These are phyloP conservation scores for Aphidius gifuensis DNA, from an alignment of 1,140 invertebrate genomes.

Conservation along the genomic window DNA sequence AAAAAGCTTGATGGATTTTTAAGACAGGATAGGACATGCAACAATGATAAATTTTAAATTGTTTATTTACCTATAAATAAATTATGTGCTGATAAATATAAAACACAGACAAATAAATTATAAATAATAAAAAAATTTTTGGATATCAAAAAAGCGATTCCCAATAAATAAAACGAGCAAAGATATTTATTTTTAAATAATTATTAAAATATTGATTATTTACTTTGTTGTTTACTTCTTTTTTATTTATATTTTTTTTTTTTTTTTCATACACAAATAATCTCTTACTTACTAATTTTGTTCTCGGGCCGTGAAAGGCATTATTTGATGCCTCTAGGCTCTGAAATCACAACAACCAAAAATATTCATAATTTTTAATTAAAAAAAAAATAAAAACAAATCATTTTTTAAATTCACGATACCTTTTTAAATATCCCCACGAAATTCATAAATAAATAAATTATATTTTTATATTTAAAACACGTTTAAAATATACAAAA, in stretches of 20 bases:
- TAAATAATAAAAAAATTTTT: neutral
- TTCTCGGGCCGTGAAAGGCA: constrained; percentile 57
- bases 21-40: no score
- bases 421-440: no score
- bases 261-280: constrained; percentile 50
- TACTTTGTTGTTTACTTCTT: neutral
- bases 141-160: neutral
- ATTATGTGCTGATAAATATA: no score
- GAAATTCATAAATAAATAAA: neutral
- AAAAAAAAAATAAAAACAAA: constrained; percentile 16
- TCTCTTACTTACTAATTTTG: constrained; percentile 58
- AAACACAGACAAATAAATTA: neutral
- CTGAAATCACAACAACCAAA: constrained; percentile 58
- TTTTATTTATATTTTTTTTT: constrained; percentile 22
- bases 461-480: neutral
- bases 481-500: neutral
- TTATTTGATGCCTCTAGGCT: constrained; percentile 58
- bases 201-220: constrained; percentile 16
- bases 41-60: no score
- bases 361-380: constrained; percentile 38
- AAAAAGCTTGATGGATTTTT: no score
- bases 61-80: no score
- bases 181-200: constrained; percentile 1
- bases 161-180: neutral
- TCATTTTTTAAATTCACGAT: neutral